Conservation (phyloP, 2,797 vertebrate species). For the Kryptopterus vitreolus region DNA sequence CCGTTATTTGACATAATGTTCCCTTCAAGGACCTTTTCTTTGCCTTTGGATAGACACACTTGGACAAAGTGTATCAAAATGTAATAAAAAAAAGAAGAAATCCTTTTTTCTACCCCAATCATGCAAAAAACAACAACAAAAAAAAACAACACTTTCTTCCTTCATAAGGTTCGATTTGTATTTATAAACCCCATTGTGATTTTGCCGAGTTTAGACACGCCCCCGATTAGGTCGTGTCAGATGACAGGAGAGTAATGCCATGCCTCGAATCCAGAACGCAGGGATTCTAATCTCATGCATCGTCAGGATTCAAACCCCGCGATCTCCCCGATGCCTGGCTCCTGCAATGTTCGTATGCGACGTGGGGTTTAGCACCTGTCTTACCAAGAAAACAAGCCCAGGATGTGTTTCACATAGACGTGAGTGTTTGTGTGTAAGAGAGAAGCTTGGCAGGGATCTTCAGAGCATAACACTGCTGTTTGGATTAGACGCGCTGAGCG, state of each 20-base stretch:
- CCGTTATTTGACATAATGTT: neutral
- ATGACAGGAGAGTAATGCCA: conserved; percentile 23
- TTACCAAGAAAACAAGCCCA: conserved; percentile 12
- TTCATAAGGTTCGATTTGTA: no score
- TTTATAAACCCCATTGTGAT: neutral
- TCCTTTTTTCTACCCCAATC: no score
- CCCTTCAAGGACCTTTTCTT: neutral
- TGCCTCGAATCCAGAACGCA: conserved; percentile 9
- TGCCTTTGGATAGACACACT: neutral
- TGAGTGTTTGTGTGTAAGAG: conserved; percentile 40
- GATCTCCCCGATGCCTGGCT: neutral
- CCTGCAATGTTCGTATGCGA: conserved; percentile 6
- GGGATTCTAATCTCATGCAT: conserved; percentile 22
- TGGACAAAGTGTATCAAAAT: neutral
- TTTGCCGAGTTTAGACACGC: neutral
- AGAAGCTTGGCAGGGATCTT: conserved; percentile 40
- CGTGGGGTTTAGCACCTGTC: conserved; percentile 27
- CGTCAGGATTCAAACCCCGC: neutral
- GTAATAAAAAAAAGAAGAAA: neutral
- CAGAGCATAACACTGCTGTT: conserved; percentile 32
- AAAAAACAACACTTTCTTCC: no score
- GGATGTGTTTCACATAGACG: conserved; percentile 12
- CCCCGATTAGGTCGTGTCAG: neutral
- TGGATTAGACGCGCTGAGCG: conserved; percentile 48
- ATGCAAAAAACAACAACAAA: no score